Conservation (phyloP, 2,888 invertebrate species). For the Beris chalybata region DNA sequence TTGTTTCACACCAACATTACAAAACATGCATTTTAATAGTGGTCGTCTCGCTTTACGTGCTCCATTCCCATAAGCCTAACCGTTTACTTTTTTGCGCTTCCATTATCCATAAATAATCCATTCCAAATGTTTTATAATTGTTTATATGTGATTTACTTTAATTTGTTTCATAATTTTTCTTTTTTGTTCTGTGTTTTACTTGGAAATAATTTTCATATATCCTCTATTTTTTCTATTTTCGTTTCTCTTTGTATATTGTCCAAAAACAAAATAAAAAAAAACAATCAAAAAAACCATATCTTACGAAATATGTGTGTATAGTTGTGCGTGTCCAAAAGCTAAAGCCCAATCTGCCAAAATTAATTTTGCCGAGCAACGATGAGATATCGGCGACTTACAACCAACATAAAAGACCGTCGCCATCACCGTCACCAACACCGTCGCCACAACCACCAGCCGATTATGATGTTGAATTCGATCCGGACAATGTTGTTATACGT, state of each 20-base stretch:
- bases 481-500: slow-evolving; percentile 51
- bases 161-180: background rate
- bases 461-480: slow-evolving; percentile 55
- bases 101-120: too few species aligned
- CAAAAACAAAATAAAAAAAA: slow-evolving; percentile 8
- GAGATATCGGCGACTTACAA: slow-evolving; percentile 35
- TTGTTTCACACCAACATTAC: too few species aligned
- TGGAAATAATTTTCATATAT: background rate
- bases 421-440: slow-evolving; percentile 52
- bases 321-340: slow-evolving; percentile 56
- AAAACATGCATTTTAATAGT: too few species aligned
- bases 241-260: background rate
- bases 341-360: slow-evolving; percentile 55
- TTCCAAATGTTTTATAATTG: too few species aligned
- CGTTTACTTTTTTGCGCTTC: too few species aligned
- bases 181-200: background rate
- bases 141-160: background rate
- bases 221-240: slow-evolving; percentile 1
- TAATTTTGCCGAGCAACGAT: slow-evolving; percentile 53
- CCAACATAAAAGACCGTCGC: slow-evolving; percentile 19
- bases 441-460: slow-evolving; percentile 48
- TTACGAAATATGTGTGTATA: slow-evolving; percentile 40
- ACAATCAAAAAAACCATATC: background rate
- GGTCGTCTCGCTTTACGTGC: too few species aligned
- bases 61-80: too few species aligned